Evolutionary conservation across 1,140 invertebrate genomes (phyloP).

Genomic region (Drosophila ficusphila): DNA sequence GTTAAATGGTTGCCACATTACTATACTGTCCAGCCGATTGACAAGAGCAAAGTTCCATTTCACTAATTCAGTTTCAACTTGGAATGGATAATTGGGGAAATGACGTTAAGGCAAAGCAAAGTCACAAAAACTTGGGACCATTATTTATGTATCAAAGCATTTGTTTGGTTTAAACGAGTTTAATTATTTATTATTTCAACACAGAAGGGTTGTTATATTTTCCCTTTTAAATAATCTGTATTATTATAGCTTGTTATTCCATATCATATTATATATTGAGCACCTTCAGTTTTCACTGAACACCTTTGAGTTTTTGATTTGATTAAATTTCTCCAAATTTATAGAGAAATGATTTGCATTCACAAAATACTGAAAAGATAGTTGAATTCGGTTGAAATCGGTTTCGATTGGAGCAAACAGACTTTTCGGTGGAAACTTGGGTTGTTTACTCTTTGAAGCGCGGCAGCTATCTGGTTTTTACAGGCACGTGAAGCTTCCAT

Average conservation of each 20-base stretch:
- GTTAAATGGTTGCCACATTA: constrained; percentile 37
- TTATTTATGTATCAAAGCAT: too few relatives aligned
- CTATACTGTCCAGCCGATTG: constrained; percentile 18
- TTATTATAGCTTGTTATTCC: too few relatives aligned
- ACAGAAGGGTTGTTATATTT: too few relatives aligned
- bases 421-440: background rate
- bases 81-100: constrained; percentile 10
- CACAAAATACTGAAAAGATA: background rate
- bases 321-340: background rate
- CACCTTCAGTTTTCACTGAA: background rate
- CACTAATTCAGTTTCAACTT: constrained; percentile 35
- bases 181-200: too few relatives aligned
- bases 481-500: constrained; percentile 4
- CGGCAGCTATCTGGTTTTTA: constrained; percentile 7
- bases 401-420: background rate
- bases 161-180: too few relatives aligned
- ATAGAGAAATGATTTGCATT: background rate
- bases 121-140: too few relatives aligned
- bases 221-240: too few relatives aligned
- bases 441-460: constrained; percentile 21
- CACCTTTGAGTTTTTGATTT: background rate
- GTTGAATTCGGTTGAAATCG: constrained; percentile 7
- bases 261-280: too few relatives aligned
- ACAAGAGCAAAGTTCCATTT: constrained; percentile 26
- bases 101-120: background rate